phyloP scores from a whole-genome alignment of 2,888 invertebrate genomes.

The Aphelenchoides bicaudatus region DNA sequence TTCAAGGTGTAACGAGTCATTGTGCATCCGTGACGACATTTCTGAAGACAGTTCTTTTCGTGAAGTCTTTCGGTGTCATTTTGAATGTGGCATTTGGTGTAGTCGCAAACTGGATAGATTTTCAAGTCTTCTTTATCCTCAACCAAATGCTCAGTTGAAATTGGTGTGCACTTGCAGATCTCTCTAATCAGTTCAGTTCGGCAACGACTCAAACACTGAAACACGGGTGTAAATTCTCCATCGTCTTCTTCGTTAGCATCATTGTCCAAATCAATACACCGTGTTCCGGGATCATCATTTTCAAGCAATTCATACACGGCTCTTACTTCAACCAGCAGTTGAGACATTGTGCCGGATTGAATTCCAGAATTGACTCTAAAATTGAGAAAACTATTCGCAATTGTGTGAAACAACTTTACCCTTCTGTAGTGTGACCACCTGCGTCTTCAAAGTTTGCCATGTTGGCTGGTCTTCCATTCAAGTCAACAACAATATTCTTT shows the following conservation, averaged over 20 bases:
- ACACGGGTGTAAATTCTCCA: constrained; percentile 33
- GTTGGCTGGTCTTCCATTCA: constrained; percentile 2
- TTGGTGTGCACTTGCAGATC: no score
- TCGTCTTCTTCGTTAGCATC: constrained; percentile 36
- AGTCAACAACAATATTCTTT: background rate
- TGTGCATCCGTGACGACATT: constrained; percentile 8
- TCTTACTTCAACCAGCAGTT: constrained; percentile 43
- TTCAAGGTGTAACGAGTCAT: constrained; percentile 6
- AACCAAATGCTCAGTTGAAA: background rate
- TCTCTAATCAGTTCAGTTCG: constrained; percentile 45
- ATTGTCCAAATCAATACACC: constrained; percentile 39
- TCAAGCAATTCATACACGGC: constrained; percentile 44
- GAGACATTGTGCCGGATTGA: constrained; percentile 19
- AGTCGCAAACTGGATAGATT: constrained; percentile 47
- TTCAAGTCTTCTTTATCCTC: constrained; percentile 37
- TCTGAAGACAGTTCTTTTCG: constrained; percentile 6
- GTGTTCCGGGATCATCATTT: constrained; percentile 47
- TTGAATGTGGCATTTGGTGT: constrained; percentile 41
- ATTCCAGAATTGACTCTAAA: background rate
- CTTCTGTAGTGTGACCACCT: constrained; percentile 8
- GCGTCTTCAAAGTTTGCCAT: constrained; percentile 4
- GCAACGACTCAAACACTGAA: constrained; percentile 43
- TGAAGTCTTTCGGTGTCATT: constrained; percentile 1
- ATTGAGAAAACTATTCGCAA: background rate
- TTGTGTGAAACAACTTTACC: background rate